A percentile compares a stretch with the other conserved stretches of the same genome.
Conservation (phyloP, 2,888 invertebrate genomes). For the Scaptomyza parva region DNA sequence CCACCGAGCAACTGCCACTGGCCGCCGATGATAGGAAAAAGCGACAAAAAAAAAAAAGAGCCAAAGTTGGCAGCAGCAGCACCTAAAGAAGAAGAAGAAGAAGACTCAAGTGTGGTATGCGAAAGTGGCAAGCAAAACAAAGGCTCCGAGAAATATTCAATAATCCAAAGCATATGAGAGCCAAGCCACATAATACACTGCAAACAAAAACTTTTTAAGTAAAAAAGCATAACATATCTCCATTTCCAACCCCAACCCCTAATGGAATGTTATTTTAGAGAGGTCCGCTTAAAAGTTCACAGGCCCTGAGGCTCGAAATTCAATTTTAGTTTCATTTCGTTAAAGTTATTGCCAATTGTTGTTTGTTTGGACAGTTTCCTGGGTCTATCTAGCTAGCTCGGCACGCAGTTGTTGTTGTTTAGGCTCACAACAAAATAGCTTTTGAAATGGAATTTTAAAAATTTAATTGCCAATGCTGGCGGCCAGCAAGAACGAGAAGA, state of each 20-base stretch:
- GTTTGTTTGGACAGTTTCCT: conserved; percentile 14
- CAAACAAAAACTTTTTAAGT: too few relatives aligned
- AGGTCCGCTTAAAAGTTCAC: too few relatives aligned
- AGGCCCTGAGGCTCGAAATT: conserved; percentile 44
- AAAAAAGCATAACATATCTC: too few relatives aligned
- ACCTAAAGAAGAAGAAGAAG: neutral
- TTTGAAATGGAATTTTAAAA: conserved; percentile 71
- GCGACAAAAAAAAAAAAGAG: neutral
- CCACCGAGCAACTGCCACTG: conserved; percentile 21
- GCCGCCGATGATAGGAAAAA: conserved; percentile 7
- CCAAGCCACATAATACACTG: too few relatives aligned
- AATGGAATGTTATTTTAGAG: too few relatives aligned
- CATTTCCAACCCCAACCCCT: too few relatives aligned
- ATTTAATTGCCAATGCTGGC: conserved; percentile 65
- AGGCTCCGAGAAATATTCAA: conserved; percentile 40
- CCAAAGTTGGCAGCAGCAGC: conserved; percentile 40
- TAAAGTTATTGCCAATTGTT: conserved; percentile 41
- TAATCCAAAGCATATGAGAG: conserved; percentile 12
- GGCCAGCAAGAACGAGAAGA: conserved; percentile 8
- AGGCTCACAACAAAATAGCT: conserved; percentile 58
- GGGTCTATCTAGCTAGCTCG: conserved; percentile 5
- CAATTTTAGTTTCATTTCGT: conserved; percentile 67
- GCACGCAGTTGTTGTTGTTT: conserved; percentile 50
- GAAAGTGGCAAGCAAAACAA: conserved; percentile 70
- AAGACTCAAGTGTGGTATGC: conserved; percentile 35